These are phyloP conservation scores for Myotis lucifugus DNA, from an alignment of 2,113 vertebrate genomes.

Conservation along the genomic window DNA sequence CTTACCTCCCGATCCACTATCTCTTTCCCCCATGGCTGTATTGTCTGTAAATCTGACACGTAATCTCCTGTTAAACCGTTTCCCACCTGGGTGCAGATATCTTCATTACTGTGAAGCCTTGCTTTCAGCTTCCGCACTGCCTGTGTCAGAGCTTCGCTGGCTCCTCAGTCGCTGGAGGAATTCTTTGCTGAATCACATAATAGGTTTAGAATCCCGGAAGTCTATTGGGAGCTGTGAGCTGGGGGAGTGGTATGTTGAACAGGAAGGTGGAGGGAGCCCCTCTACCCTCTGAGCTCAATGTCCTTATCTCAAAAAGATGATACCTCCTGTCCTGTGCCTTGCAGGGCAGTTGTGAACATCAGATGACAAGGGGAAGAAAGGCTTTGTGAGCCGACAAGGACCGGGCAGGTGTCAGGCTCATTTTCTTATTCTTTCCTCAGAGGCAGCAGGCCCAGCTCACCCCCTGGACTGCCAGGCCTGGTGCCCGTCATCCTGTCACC, in stretches of 20 bases:
- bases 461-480: neutral
- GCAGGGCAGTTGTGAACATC: neutral
- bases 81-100: neutral
- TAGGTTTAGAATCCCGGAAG: neutral
- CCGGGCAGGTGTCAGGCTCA: neutral
- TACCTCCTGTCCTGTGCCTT: neutral
- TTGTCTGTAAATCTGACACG: neutral
- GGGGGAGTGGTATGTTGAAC: neutral
- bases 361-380: neutral
- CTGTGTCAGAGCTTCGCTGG: neutral
- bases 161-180: neutral
- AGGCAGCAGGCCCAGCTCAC: neutral
- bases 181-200: constrained; percentile 39
- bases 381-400: neutral
- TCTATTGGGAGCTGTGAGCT: neutral
- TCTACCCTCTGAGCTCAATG: neutral
- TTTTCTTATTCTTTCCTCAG: neutral
- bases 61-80: neutral
- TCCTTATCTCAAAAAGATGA: neutral
- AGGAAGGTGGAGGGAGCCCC: neutral
- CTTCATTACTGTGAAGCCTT: constrained; percentile 12
- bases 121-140: neutral
- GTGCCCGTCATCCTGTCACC: no score
- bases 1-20: neutral
- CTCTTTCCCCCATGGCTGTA: neutral